These are phyloP conservation scores for Montipora capricornis DNA, from an alignment of 64 coral and sea anemone genomes.

Conservation along the genomic window DNA sequence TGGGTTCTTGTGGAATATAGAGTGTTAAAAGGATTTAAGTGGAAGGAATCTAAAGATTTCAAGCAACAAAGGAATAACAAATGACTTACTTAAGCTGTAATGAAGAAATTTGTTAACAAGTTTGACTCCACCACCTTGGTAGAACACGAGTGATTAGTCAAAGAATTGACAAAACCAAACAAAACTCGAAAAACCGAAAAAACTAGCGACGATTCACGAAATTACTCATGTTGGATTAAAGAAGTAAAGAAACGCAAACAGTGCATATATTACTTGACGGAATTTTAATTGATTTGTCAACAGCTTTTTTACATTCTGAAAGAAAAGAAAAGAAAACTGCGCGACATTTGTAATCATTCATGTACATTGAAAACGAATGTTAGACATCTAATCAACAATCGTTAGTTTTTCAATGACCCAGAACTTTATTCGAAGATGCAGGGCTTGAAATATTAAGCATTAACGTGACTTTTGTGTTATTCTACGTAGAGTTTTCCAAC, in stretches of 20 bases:
- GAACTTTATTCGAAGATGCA: too few relatives aligned
- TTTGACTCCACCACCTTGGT: not conserved
- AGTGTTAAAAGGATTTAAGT: not conserved
- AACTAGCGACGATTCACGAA: too few relatives aligned
- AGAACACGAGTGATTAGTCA: not conserved
- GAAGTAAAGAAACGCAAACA: not conserved
- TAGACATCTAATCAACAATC: too few relatives aligned
- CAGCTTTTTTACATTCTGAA: not conserved
- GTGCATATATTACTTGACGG: not conserved
- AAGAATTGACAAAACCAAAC: not conserved
- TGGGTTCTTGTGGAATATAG: not conserved
- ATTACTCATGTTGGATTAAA: too few relatives aligned
- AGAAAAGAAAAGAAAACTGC: not conserved
- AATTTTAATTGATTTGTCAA: not conserved
- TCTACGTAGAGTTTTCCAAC: too few relatives aligned
- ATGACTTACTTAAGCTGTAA: not conserved
- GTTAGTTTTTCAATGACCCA: too few relatives aligned
- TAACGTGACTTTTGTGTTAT: too few relatives aligned
- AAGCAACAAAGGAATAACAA: not conserved
- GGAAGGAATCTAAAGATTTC: not conserved
- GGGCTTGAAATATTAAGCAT: too few relatives aligned
- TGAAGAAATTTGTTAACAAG: not conserved
- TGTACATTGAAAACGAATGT: not conserved
- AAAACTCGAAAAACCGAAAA: too few relatives aligned
- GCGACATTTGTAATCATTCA: not conserved